Evolutionary conservation across 1,140 invertebrate species (phyloP).

Genomic region (Penaeus japonicus): DNA sequence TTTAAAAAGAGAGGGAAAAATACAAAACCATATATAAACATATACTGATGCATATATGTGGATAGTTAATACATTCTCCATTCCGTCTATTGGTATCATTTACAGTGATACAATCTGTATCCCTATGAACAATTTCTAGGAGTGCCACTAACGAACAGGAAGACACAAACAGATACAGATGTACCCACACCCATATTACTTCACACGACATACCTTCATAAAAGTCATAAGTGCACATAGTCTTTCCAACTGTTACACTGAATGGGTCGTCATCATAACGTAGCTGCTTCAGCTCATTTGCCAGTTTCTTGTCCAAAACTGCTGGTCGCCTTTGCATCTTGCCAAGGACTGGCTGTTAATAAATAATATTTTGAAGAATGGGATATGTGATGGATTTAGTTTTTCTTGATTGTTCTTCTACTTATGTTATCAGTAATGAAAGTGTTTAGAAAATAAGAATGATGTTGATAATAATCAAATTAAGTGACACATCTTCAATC

Average conservation of each 20-base stretch:
- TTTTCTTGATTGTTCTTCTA: no score
- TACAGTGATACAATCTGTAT: no score
- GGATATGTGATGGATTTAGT: no score
- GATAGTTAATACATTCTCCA: no score
- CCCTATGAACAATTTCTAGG: no score
- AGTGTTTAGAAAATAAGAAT: no score
- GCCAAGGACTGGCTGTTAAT: constrained; percentile 82
- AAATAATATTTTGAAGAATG: no score
- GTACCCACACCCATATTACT: not conserved
- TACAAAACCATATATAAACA: not conserved
- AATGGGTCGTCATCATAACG: constrained; percentile 79
- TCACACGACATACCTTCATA: constrained; percentile 82
- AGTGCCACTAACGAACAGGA: no score
- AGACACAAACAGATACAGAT: not conserved
- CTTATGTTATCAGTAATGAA: no score
- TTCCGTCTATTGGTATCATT: no score
- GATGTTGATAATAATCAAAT: no score
- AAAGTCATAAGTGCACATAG: constrained; percentile 96
- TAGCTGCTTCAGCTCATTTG: constrained; percentile 78
- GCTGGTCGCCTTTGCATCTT: constrained; percentile 83
- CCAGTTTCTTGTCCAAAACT: constrained; percentile 81
- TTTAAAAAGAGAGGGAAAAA: not conserved
- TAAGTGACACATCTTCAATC: no score
- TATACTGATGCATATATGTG: not conserved
- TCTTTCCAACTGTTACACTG: constrained; percentile 87